Evolutionary conservation across 2,113 vertebrate genomes (phyloP).

Genomic region (Emydocephalus ijimae): DNA sequence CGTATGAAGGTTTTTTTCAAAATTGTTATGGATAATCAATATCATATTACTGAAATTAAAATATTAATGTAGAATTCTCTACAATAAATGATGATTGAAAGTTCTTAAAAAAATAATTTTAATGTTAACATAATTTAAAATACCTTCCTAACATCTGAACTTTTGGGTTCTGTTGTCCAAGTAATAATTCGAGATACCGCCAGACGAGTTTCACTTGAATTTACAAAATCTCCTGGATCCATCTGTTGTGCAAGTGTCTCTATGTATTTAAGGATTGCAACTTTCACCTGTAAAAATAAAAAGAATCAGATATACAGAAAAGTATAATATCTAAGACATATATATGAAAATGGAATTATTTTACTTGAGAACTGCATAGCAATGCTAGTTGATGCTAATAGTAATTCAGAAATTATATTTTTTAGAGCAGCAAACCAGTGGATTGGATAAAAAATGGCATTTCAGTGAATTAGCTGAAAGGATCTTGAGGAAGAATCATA

Average conservation of each 20-base stretch:
- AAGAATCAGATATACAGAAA: constrained; percentile 30
- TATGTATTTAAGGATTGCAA: constrained; percentile 94
- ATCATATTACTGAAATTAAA: neutral
- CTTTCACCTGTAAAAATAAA: constrained; percentile 84
- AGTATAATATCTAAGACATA: neutral
- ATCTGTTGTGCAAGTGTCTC: constrained; percentile 93
- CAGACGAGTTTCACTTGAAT: constrained; percentile 94
- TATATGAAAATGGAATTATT: neutral
- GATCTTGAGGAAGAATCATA: neutral
- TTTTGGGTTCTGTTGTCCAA: constrained; percentile 97
- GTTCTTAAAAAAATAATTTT: neutral
- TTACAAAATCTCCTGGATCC: constrained; percentile 93
- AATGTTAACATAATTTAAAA: constrained; percentile 25
- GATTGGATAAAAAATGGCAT: neutral
- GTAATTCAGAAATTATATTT: neutral
- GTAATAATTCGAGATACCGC: constrained; percentile 96
- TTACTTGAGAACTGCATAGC: neutral
- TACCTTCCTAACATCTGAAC: constrained; percentile 95
- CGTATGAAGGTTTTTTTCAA: neutral
- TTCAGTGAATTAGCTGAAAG: neutral
- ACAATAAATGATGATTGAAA: neutral
- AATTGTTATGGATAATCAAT: neutral
- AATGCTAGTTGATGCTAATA: neutral
- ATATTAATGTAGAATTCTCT: neutral
- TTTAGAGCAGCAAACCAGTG: neutral